Conservation (phyloP, 2,888 invertebrate genomes). For the Lasioglossum pauxillum region DNA sequence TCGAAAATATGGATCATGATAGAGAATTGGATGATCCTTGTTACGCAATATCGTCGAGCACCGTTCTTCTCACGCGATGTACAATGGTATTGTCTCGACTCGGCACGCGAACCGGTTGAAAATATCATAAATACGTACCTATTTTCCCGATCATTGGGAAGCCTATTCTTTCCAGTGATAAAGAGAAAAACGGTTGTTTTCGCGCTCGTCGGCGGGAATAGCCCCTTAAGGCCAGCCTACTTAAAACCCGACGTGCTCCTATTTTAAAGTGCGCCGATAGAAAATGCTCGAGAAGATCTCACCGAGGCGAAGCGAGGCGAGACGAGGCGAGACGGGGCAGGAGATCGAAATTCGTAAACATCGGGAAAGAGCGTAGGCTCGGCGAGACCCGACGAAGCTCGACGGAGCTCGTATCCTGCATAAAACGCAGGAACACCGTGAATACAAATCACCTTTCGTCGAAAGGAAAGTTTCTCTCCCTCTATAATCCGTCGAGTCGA, state of each 20-base stretch:
- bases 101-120: neutral
- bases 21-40: constrained; percentile 19
- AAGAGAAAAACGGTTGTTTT: constrained; percentile 6
- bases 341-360: constrained; percentile 51
- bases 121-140: neutral
- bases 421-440: constrained; percentile 55
- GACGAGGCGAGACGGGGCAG: neutral
- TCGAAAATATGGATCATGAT: neutral
- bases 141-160: neutral
- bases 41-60: constrained; percentile 14
- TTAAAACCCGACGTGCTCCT: constrained; percentile 17
- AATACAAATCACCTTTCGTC: constrained; percentile 60
- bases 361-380: constrained; percentile 26
- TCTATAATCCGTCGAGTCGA: constrained; percentile 17
- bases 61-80: neutral
- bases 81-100: neutral
- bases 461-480: constrained; percentile 63
- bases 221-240: constrained; percentile 3
- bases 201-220: neutral
- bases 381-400: constrained; percentile 4
- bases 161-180: neutral
- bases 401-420: constrained; percentile 48
- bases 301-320: constrained; percentile 10
- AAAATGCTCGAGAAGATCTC: constrained; percentile 27
- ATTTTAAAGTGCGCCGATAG: constrained; percentile 25